Conservation (phyloP, 2,113 vertebrate genomes). For the Spea multiplicata region DNA sequence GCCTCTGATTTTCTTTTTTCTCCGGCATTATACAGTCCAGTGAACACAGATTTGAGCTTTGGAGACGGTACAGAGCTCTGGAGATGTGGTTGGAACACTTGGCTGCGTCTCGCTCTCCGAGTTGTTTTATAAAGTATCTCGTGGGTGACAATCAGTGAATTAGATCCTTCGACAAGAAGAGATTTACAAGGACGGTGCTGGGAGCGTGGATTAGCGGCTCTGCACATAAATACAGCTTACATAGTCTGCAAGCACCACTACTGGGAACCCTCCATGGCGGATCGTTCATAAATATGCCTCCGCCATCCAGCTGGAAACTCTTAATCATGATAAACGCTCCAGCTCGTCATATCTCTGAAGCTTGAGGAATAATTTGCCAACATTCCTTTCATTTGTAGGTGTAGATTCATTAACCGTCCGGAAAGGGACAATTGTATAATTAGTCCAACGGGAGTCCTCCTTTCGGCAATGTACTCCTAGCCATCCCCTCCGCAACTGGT, state of each 20-base stretch:
- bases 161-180: slow-evolving; percentile 69
- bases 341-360: slow-evolving; percentile 9
- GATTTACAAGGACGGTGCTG: slow-evolving; percentile 66
- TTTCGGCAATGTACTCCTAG: too few relatives aligned
- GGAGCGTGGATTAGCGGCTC: slow-evolving; percentile 63
- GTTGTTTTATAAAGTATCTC: slow-evolving; percentile 59
- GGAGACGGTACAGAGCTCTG: too few relatives aligned
- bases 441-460: too few relatives aligned
- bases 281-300: slow-evolving; percentile 53
- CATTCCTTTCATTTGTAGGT: background rate
- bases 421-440: too few relatives aligned
- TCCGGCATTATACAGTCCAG: background rate
- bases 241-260: slow-evolving; percentile 50
- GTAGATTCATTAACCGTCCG: slow-evolving; percentile 10
- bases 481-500: too few relatives aligned
- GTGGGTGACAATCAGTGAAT: slow-evolving; percentile 64
- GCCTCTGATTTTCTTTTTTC: too few relatives aligned
- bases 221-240: slow-evolving; percentile 59
- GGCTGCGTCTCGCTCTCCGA: background rate
- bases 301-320: slow-evolving; percentile 50
- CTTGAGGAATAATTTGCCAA: slow-evolving; percentile 31
- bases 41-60: background rate
- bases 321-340: background rate
- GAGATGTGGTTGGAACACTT: background rate
- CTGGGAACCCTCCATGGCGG: slow-evolving; percentile 53